Percentiles rank a stretch among this genome's conserved stretches.
Evolutionary conservation across 2,113 vertebrate species (phyloP).

Genomic region (Pollimyrus isidori): DNA sequence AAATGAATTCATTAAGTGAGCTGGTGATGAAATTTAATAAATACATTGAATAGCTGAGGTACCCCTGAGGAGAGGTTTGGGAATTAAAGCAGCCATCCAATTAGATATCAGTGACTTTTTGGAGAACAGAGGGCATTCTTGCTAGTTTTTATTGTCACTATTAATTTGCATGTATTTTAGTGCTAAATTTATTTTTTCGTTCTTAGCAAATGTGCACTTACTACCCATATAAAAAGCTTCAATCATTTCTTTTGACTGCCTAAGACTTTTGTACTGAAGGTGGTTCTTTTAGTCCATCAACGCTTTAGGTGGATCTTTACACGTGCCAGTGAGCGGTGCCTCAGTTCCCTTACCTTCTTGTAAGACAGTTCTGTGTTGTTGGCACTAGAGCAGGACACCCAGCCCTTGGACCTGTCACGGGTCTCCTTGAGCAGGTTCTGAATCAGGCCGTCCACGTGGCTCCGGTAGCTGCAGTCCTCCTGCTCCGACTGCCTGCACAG

Average conservation of each 20-base stretch:
- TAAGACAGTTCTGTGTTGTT: conserved; percentile 84
- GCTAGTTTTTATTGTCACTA: neutral
- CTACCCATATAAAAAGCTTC: neutral
- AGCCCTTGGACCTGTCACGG: conserved; percentile 88
- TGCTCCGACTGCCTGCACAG: conserved; percentile 79
- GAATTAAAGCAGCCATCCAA: neutral
- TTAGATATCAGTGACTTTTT: neutral
- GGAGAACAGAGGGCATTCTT: neutral
- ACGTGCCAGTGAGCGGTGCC: neutral
- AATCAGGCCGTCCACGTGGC: conserved; percentile 72
- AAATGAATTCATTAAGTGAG: neutral
- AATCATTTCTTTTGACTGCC: neutral
- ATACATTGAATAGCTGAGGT: neutral
- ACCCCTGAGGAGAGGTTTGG: neutral
- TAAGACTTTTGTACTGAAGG: neutral
- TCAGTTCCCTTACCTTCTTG: conserved; percentile 75
- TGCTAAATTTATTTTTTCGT: neutral
- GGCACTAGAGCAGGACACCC: conserved; percentile 75
- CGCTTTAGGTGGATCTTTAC: neutral
- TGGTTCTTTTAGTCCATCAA: neutral
- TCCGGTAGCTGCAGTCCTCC: conserved; percentile 68
- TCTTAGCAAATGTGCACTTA: neutral
- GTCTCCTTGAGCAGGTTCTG: conserved; percentile 85
- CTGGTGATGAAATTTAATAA: neutral
- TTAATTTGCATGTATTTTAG: neutral